Evolutionary conservation across 2,113 vertebrate species (phyloP).

Genomic region (Pterocles gutturalis): DNA sequence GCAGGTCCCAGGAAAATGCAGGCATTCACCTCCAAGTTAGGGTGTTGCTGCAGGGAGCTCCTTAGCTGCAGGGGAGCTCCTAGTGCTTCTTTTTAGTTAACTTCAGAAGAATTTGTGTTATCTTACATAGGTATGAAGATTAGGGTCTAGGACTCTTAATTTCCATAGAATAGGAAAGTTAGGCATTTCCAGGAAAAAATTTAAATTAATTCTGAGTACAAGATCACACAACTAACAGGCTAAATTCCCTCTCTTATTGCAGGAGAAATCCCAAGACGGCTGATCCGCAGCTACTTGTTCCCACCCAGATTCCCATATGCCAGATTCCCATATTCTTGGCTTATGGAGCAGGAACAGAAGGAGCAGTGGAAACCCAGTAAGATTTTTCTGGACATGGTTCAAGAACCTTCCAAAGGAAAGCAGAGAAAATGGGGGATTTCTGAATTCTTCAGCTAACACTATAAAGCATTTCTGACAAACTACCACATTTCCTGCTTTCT

Average conservation of each 20-base stretch:
- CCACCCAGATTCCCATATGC: not conserved
- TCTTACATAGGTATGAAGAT: not conserved
- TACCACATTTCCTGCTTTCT: not conserved
- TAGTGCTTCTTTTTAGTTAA: not conserved
- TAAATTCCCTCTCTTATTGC: not conserved
- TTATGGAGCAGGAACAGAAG: not conserved
- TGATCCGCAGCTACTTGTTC: not conserved
- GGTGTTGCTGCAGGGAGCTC: not conserved
- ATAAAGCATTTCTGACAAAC: not conserved
- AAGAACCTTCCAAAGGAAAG: conserved; percentile 25
- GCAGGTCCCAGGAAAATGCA: not conserved
- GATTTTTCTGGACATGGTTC: not conserved
- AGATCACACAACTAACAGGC: not conserved
- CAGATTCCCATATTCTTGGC: not conserved
- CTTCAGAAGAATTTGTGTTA: not conserved
- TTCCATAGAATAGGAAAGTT: not conserved
- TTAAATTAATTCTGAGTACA: not conserved
- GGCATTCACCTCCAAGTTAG: not conserved
- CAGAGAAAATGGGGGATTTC: not conserved
- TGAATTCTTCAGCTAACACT: not conserved
- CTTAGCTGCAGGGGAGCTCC: not conserved
- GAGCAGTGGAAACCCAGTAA: not conserved
- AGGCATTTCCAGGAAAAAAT: not conserved
- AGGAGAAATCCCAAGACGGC: not conserved
- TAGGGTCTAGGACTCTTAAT: not conserved